Evolutionary conservation across 2,113 vertebrate genomes (phyloP).

Genomic region (Tychaedon coryphoeus): DNA sequence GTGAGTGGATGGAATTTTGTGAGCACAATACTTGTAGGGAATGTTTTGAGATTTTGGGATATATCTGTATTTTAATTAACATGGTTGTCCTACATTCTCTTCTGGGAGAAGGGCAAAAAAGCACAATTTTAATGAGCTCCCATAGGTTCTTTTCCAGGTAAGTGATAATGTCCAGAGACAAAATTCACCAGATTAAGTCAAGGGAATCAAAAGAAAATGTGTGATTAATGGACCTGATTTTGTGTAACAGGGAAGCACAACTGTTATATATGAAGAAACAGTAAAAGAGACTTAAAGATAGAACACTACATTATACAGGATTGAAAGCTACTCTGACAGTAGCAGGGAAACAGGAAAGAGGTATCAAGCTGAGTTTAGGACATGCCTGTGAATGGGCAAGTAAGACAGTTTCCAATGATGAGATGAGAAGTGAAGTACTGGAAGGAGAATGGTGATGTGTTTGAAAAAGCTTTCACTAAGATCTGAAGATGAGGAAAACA

Average conservation of each 20-base stretch:
- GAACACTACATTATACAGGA: background rate
- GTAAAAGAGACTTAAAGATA: background rate
- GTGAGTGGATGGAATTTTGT: background rate
- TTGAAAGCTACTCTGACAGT: background rate
- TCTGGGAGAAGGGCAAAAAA: background rate
- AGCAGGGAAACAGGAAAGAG: background rate
- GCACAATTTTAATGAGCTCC: slow-evolving; percentile 19
- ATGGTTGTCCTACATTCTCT: background rate
- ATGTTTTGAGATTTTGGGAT: slow-evolving; percentile 17
- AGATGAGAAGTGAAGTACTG: background rate
- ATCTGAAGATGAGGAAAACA: background rate
- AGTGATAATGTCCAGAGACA: background rate
- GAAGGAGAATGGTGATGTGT: background rate
- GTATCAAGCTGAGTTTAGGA: background rate
- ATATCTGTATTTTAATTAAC: slow-evolving; percentile 35
- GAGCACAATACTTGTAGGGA: background rate
- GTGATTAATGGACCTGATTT: background rate
- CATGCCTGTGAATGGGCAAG: background rate
- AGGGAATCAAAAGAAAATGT: background rate
- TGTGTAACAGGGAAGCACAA: background rate
- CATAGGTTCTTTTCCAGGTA: background rate
- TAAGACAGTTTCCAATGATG: background rate
- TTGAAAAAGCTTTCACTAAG: background rate
- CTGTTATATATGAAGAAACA: background rate
- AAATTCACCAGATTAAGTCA: background rate